Percentiles rank a stretch among this genome's conserved stretches.
phyloP scores from a whole-genome alignment of 2,797 vertebrate genomes.

The Peromyscus nudipes region DNA sequence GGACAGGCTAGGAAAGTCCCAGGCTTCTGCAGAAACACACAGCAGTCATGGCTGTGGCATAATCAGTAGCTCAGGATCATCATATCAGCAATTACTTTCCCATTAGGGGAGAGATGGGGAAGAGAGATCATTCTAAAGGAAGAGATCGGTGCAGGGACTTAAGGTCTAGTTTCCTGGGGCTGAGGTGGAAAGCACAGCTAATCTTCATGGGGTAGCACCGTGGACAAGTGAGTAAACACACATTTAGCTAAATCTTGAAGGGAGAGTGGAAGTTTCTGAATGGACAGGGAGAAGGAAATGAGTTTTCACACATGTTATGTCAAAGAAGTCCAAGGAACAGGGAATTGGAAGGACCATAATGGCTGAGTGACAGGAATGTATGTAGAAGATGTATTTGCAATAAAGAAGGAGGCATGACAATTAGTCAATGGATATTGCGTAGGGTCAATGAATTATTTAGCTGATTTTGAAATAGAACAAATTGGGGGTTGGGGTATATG shows the following conservation, averaged over 20 bases:
- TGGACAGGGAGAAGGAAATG: background rate
- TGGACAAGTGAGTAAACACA: background rate
- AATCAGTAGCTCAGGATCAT: background rate
- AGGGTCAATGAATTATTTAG: slow-evolving; percentile 13
- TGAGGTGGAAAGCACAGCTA: background rate
- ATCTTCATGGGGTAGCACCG: background rate
- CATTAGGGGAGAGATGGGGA: background rate
- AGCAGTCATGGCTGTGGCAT: background rate
- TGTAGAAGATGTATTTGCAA: background rate
- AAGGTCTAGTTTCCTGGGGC: background rate
- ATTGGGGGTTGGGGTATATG: background rate
- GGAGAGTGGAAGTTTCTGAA: slow-evolving; percentile 30
- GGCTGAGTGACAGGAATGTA: background rate
- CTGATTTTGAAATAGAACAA: background rate
- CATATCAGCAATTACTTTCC: background rate
- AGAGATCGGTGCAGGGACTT: background rate
- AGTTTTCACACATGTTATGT: slow-evolving; percentile 36
- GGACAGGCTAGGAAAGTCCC: background rate
- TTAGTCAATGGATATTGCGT: background rate
- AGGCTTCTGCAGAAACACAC: background rate
- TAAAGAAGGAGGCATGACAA: background rate
- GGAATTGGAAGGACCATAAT: background rate
- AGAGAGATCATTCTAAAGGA: background rate
- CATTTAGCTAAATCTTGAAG: background rate
- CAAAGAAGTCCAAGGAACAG: background rate